A percentile compares a stretch with the other conserved stretches of the same genome.
phyloP scores from a whole-genome alignment of 2,888 invertebrate species.

The Pterostichus madidus region DNA sequence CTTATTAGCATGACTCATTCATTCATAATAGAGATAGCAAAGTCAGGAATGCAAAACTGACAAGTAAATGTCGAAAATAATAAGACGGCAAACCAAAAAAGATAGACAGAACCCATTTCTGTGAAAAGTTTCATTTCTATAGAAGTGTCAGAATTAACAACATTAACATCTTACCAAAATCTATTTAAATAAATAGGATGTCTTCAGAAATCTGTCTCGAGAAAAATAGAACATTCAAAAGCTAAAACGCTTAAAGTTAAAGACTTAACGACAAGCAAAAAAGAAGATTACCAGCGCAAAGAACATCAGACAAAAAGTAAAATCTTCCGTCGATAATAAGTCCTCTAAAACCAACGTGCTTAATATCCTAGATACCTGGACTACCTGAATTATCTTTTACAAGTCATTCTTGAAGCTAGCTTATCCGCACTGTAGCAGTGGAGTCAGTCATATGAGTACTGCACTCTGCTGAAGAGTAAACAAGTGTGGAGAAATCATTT shows the following conservation, averaged over 20 bases:
- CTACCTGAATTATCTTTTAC: conserved; percentile 65
- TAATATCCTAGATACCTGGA: conserved; percentile 60
- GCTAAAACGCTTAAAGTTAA: conserved; percentile 39
- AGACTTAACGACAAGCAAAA: conserved; percentile 36
- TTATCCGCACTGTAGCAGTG: conserved; percentile 35
- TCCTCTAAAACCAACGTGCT: conserved; percentile 34
- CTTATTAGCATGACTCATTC: no score
- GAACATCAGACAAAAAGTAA: conserved; percentile 34
- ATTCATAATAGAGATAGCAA: no score
- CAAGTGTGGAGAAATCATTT: background rate
- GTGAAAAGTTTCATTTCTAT: conserved; percentile 2
- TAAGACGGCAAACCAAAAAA: no score
- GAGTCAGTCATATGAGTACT: background rate
- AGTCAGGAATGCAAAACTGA: no score
- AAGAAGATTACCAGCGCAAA: conserved; percentile 41
- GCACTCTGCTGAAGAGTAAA: background rate
- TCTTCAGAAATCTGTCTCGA: conserved; percentile 16
- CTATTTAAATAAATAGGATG: conserved; percentile 47
- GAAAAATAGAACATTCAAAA: conserved; percentile 27
- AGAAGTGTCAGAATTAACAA: conserved; percentile 40
- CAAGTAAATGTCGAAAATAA: no score
- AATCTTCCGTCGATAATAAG: conserved; percentile 48
- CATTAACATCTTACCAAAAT: conserved; percentile 22
- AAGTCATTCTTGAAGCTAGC: conserved; percentile 53
- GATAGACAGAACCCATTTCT: background rate